phyloP scores from a whole-genome alignment of 2,888 invertebrate genomes.

The Aphelenchoides bicaudatus region DNA sequence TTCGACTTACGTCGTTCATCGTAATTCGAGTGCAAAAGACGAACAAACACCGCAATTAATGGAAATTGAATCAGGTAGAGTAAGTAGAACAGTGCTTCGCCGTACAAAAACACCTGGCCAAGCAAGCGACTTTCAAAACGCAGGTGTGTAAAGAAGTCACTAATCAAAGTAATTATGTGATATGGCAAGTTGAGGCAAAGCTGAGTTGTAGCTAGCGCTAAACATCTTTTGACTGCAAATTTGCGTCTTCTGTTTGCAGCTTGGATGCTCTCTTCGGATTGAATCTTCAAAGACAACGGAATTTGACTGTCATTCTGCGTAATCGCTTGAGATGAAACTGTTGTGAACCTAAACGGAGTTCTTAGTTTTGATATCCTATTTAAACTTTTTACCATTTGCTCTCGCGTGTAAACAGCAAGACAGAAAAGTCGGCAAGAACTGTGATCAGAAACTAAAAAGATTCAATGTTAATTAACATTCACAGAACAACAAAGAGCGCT shows the following conservation, averaged over 20 bases:
- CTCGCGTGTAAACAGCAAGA: slow-evolving; percentile 32
- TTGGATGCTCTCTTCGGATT: slow-evolving; percentile 31
- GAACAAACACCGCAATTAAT: slow-evolving; percentile 43
- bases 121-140: slow-evolving; percentile 22
- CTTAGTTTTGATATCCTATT: background rate
- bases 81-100: slow-evolving; percentile 46
- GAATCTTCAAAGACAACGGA: slow-evolving; percentile 29
- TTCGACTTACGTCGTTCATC: background rate
- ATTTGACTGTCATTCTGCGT: slow-evolving; percentile 11
- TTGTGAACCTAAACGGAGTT: slow-evolving; percentile 26
- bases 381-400: slow-evolving; percentile 24
- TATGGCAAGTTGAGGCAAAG: slow-evolving; percentile 48
- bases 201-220: slow-evolving; percentile 49
- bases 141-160: slow-evolving; percentile 40
- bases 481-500: too few relatives aligned
- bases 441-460: slow-evolving; percentile 47
- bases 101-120: slow-evolving; percentile 46
- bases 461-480: too few relatives aligned
- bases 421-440: slow-evolving; percentile 47
- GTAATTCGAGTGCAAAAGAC: slow-evolving; percentile 25
- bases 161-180: slow-evolving; percentile 45
- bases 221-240: slow-evolving; percentile 45
- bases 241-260: slow-evolving; percentile 32
- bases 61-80: slow-evolving; percentile 50
- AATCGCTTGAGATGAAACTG: slow-evolving; percentile 18